Percentiles rank a stretch among this genome's conserved stretches.
Evolutionary conservation across 2,888 invertebrate species (phyloP).

Genomic region (Stictocephala bisonia): DNA sequence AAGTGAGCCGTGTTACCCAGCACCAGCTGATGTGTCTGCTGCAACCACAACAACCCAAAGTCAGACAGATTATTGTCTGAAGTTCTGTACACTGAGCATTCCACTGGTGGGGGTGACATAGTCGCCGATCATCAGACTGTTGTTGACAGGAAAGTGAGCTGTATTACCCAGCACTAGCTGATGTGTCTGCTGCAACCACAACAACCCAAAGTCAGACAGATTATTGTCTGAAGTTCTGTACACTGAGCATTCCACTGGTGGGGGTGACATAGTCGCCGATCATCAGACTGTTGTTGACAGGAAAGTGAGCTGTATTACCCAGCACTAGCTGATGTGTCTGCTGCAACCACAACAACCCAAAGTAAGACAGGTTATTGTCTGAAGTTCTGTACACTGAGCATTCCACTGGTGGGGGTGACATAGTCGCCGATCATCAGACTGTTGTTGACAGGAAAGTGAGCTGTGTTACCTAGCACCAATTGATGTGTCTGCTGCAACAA

Average conservation of each 20-base stretch:
- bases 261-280: constrained; percentile 75
- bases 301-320: constrained; percentile 72
- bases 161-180: constrained; percentile 71
- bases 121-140: constrained; percentile 80
- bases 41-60: no score
- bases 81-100: constrained; percentile 54
- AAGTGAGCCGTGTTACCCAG: constrained; percentile 72
- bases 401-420: constrained; percentile 63
- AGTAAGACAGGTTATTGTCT: constrained; percentile 44
- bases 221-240: constrained; percentile 52
- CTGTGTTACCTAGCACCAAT: constrained; percentile 71
- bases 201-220: no score
- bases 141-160: constrained; percentile 74
- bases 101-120: constrained; percentile 66
- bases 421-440: constrained; percentile 82
- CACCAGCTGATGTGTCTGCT: constrained; percentile 65
- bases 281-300: constrained; percentile 78
- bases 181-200: constrained; percentile 50
- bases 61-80: constrained; percentile 45
- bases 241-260: constrained; percentile 53
- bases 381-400: constrained; percentile 54
- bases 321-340: constrained; percentile 67
- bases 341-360: no score
- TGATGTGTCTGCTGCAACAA: constrained; percentile 58
- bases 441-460: constrained; percentile 75